phyloP scores from a whole-genome alignment of 2,888 invertebrate species.

The Ophioninae sp. region DNA sequence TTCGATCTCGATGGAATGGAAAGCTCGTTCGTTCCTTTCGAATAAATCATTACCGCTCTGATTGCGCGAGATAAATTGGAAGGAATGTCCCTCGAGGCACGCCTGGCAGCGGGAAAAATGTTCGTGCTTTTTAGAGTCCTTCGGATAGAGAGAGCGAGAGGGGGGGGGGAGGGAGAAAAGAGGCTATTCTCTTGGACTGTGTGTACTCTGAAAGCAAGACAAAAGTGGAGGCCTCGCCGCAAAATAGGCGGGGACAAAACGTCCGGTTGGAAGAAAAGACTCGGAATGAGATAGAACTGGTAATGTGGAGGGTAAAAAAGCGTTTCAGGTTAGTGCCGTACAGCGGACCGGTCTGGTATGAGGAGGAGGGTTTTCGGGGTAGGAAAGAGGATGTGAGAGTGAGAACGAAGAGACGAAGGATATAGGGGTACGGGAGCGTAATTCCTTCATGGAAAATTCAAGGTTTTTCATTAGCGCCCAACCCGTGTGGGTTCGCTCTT shows the following conservation, averaged over 20 bases:
- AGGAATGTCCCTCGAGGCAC: background rate
- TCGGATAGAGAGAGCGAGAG: background rate
- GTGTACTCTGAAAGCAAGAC: conserved; percentile 10
- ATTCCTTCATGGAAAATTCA: conserved; percentile 80
- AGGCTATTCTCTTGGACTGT: conserved; percentile 2
- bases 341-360: conserved; percentile 32
- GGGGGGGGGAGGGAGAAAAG: background rate
- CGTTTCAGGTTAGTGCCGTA: conserved; percentile 44
- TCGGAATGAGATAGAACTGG: conserved; percentile 17
- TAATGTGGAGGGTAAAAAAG: conserved; percentile 39
- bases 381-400: background rate
- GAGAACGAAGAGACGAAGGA: conserved; percentile 13
- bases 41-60: background rate
- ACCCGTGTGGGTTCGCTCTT: conserved; percentile 48
- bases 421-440: conserved; percentile 64
- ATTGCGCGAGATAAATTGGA: background rate
- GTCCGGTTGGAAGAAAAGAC: conserved; percentile 35
- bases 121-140: background rate
- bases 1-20: background rate
- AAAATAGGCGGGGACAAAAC: conserved; percentile 38
- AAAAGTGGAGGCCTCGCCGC: conserved; percentile 13
- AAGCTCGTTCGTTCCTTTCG: background rate
- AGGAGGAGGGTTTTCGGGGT: conserved; percentile 3
- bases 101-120: background rate
- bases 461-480: conserved; percentile 80